Conservation (phyloP, 2,797 vertebrate species). For the Sebastes goodei region DNA sequence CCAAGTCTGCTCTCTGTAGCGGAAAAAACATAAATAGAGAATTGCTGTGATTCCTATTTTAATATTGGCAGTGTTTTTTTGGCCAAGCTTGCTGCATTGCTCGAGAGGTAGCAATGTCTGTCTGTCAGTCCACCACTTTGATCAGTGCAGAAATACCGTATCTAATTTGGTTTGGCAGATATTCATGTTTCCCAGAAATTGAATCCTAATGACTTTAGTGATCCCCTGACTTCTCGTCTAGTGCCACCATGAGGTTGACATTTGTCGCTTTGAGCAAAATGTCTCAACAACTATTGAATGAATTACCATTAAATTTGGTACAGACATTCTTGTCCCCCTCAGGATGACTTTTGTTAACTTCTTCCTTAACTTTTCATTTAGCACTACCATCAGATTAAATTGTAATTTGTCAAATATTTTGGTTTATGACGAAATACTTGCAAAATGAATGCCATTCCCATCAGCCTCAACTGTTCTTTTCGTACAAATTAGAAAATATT, state of each 20-base stretch:
- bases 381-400: neutral
- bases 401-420: neutral
- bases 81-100: neutral
- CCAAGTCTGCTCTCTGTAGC: constrained; percentile 93
- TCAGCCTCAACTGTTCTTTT: neutral
- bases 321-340: neutral
- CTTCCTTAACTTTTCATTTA: neutral
- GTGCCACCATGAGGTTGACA: neutral
- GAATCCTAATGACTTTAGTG: neutral
- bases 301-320: neutral
- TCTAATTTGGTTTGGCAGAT: neutral
- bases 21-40: neutral
- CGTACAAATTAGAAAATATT: neutral
- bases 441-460: neutral
- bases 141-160: neutral
- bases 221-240: neutral
- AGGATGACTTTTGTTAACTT: neutral
- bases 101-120: neutral
- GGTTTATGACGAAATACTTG: neutral
- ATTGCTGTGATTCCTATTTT: neutral
- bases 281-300: neutral
- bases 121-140: neutral
- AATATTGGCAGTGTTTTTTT: neutral
- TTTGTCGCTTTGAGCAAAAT: neutral
- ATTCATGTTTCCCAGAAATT: neutral